phyloP scores from a whole-genome alignment of 2,888 invertebrate genomes.

The Hanleya hanleyi region DNA sequence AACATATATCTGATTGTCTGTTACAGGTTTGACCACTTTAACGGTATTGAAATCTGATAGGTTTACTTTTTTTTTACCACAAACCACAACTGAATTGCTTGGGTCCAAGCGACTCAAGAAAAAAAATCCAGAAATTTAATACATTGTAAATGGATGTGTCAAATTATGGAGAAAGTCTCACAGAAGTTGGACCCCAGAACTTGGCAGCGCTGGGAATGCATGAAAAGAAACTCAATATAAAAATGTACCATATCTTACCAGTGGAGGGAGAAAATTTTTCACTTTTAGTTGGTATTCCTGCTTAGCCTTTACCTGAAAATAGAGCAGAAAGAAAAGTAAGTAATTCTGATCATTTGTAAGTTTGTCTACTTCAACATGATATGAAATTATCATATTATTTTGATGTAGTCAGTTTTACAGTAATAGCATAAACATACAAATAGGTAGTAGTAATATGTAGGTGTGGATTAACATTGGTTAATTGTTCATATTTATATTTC shows the following conservation, averaged over 20 bases:
- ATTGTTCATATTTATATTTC: not conserved
- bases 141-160: too few relatives aligned
- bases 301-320: slow-evolving; percentile 74
- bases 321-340: slow-evolving; percentile 21
- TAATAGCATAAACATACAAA: not conserved
- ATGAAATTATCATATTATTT: too few relatives aligned
- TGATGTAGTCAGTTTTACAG: too few relatives aligned
- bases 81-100: not conserved
- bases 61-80: not conserved
- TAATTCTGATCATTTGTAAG: not conserved
- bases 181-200: too few relatives aligned
- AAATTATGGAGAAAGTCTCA: too few relatives aligned
- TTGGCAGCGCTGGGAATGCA: too few relatives aligned
- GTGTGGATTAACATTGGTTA: not conserved
- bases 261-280: slow-evolving; percentile 75
- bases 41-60: too few relatives aligned
- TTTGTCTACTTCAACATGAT: not conserved
- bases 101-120: too few relatives aligned
- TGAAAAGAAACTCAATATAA: not conserved
- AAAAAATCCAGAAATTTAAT: too few relatives aligned
- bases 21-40: too few relatives aligned
- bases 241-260: slow-evolving; percentile 53
- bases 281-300: slow-evolving; percentile 76
- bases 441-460: not conserved
- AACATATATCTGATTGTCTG: too few relatives aligned